Evolutionary conservation across 1,140 invertebrate genomes (phyloP), one percentile per base, ranked within the genome.

Genomic region (Hestina assimilis): DNA sequence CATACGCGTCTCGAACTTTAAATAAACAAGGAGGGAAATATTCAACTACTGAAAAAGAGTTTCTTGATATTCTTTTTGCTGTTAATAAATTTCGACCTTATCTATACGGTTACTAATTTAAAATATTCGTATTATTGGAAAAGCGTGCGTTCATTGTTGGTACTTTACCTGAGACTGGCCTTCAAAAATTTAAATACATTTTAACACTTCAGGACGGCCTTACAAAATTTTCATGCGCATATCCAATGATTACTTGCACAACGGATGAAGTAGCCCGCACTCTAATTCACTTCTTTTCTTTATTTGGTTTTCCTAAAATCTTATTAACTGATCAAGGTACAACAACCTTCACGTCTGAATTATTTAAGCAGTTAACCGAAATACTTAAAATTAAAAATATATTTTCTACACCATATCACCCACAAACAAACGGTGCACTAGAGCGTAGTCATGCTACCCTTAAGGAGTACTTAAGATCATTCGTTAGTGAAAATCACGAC

Each of bases 391-490:
- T 60, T 20, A 28, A 28, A 28, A 5, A 4, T 28, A 2, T 28
- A 2, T 28, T 28, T 28, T 5, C 26, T 28, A 28, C 26, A 5
- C 26, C 26, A 5, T 28, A 28, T 28, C 26, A 28, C 8, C 26
- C 26, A 2, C 26, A 28, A 28, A 28, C 26, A 3, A 28, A 28
- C n/a, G 26, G 26, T 5, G 26, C 26, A 28, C 8, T 28, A 28
- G 26, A 28, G n/a, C 26, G 26, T 9, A 5, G 3, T 28, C 26
- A 28, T 9, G 26, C 26, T 9, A 28, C 26, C 2, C 8, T 28
- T 8, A 28, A 28, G 46, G 29, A 55, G 14, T 55, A 55, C 7
- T n/a, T 55, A 0, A 55, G 33, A 17, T 55, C 42, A n/a, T 55
- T 35, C 6, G 20, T 55, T 3, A 46, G 35, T 9, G 29, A 55